These are phyloP conservation scores for Garrulus glandarius DNA, from an alignment of 2,797 vertebrate species.

Conservation along the genomic window DNA sequence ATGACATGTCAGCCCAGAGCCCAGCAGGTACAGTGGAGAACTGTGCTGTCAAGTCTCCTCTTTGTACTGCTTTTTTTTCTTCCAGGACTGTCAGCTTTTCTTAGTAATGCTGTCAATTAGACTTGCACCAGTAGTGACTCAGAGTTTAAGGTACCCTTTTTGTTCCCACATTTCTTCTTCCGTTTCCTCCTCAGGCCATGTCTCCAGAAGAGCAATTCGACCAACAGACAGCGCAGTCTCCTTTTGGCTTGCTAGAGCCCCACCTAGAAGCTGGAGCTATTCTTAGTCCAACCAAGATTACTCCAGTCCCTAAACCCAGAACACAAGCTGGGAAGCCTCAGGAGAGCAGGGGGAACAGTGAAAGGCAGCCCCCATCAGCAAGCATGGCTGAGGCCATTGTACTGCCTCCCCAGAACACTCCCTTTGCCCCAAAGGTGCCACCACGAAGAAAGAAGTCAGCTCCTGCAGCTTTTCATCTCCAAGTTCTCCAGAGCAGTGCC, in stretches of 20 bases:
- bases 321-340: conserved; percentile 59
- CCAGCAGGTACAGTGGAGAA: background rate
- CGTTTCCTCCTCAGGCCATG: background rate
- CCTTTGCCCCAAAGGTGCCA: conserved; percentile 70
- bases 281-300: background rate
- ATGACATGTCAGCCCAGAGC: background rate
- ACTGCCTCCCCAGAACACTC: background rate
- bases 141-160: background rate
- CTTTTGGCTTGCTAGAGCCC: conserved; percentile 43
- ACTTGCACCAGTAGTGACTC: background rate
- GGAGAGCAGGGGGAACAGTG: conserved; percentile 5
- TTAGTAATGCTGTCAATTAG: rapidly evolving
- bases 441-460: conserved; percentile 80
- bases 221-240: background rate
- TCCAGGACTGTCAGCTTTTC: background rate
- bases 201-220: conserved; percentile 51
- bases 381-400: background rate
- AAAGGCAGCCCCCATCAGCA: background rate
- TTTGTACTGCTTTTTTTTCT: background rate
- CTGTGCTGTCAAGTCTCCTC: background rate
- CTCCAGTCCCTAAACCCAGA: conserved; percentile 78
- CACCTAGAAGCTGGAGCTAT: background rate
- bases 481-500: conserved; percentile 65
- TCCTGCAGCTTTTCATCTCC: conserved; percentile 75
- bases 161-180: background rate